Evolutionary conservation across 1,140 invertebrate genomes (phyloP).

Genomic region (Drosophila nebulosa): DNA sequence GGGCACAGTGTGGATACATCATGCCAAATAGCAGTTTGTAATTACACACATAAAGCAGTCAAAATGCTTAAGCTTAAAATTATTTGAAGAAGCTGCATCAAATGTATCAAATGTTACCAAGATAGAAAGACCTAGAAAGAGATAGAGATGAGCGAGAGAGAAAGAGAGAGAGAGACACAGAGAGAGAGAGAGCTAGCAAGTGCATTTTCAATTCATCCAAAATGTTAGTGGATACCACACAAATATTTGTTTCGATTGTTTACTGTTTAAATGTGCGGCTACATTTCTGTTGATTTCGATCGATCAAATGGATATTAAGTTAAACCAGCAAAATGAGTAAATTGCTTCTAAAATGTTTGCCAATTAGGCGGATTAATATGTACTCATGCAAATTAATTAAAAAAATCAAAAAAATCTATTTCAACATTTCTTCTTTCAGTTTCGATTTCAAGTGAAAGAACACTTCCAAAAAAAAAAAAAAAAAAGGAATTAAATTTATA

Average conservation of each 20-base stretch:
- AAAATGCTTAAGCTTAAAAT: constrained; percentile 4
- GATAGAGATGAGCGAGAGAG: background rate
- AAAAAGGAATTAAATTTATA: background rate
- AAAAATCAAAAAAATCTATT: too few species aligned
- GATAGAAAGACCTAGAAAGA: background rate
- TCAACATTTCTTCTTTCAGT: too few species aligned
- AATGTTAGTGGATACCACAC: constrained; percentile 1
- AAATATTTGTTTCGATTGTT: constrained; percentile 5
- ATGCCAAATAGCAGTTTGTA: background rate
- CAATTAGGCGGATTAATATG: background rate
- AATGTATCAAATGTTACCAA: background rate
- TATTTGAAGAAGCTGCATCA: constrained; percentile 4
- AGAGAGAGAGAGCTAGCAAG: background rate
- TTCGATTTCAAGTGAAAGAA: too few species aligned
- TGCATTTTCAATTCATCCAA: background rate
- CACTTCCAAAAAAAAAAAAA: too few species aligned
- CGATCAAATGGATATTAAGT: background rate
- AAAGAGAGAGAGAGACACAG: background rate
- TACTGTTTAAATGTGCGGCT: background rate
- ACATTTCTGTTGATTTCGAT: constrained; percentile 2
- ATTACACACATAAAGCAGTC: constrained; percentile 9
- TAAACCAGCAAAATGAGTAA: background rate
- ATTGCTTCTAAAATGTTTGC: background rate
- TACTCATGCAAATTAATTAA: background rate
- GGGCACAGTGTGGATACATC: background rate